These are phyloP conservation scores for Enhydra lutris DNA, from an alignment of 2,113 vertebrate genomes.

Conservation along the genomic window DNA sequence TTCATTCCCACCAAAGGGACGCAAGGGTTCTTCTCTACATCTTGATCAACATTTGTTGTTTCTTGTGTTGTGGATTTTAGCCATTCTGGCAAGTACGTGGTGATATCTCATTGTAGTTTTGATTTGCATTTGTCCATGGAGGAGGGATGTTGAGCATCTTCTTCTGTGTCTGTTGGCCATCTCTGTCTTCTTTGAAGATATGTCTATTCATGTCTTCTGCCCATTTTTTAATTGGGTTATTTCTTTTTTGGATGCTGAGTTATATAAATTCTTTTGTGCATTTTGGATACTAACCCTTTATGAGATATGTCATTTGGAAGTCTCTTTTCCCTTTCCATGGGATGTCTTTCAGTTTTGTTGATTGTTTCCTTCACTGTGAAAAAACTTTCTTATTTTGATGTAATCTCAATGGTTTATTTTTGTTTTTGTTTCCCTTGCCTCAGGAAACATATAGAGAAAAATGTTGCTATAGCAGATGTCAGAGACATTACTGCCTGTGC, in stretches of 20 bases:
- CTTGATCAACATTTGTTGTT: background rate
- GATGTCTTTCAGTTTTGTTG: background rate
- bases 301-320: background rate
- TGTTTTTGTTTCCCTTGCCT: background rate
- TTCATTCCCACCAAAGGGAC: background rate
- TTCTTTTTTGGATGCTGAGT: background rate
- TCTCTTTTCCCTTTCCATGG: background rate
- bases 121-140: background rate
- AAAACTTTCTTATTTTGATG: background rate
- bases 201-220: background rate
- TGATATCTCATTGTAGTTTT: background rate
- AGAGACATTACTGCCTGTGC: background rate
- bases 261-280: background rate
- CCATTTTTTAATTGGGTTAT: background rate
- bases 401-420: background rate
- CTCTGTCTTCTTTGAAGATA: background rate
- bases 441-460: background rate
- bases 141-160: background rate
- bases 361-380: background rate
- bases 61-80: background rate
- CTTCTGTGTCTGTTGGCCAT: background rate
- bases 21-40: background rate
- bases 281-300: background rate
- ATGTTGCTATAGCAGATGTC: background rate
- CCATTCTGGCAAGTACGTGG: background rate